Percentiles rank a stretch among this genome's conserved stretches.
Conservation (phyloP, 2,797 vertebrate species). For the Hemitrygon akajei region DNA sequence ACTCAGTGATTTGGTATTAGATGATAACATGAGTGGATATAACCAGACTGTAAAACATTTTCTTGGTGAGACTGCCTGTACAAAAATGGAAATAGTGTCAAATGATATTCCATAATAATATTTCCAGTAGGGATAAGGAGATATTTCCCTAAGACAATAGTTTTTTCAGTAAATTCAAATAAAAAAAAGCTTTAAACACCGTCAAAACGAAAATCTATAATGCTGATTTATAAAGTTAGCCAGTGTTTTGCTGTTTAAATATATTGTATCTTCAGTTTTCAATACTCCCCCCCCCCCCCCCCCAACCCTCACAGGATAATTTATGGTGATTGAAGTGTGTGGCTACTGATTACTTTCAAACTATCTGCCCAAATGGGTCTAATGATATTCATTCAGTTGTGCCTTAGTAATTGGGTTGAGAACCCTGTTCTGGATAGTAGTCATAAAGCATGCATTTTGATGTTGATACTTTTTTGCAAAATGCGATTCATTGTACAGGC, state of each 20-base stretch:
- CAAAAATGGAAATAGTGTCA: conserved; percentile 11
- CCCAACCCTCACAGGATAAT: conserved; percentile 5
- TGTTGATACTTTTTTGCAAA: conserved; percentile 12
- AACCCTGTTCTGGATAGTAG: neutral
- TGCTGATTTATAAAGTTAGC: neutral
- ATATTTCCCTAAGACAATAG: neutral
- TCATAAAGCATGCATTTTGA: conserved; percentile 13
- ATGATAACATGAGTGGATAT: conserved; percentile 3
- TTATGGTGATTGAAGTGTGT: conserved; percentile 30
- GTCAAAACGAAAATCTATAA: neutral
- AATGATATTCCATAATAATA: conserved; percentile 22
- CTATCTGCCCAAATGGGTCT: conserved; percentile 22
- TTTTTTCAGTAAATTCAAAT: neutral
- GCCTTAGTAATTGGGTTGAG: conserved; percentile 22
- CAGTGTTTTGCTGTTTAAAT: conserved; percentile 3
- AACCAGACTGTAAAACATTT: neutral
- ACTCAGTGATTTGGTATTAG: neutral
- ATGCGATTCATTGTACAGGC: neutral
- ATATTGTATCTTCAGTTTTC: conserved; percentile 20
- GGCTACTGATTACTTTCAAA: conserved; percentile 17
- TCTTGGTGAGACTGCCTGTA: neutral
- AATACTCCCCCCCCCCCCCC: neutral
- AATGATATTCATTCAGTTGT: conserved; percentile 17
- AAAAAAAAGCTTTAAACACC: neutral
- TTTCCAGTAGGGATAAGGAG: conserved; percentile 7